These are phyloP conservation scores for Boulengeromyrus knoepffleri DNA, from an alignment of 2,113 vertebrate genomes.

Conservation along the genomic window DNA sequence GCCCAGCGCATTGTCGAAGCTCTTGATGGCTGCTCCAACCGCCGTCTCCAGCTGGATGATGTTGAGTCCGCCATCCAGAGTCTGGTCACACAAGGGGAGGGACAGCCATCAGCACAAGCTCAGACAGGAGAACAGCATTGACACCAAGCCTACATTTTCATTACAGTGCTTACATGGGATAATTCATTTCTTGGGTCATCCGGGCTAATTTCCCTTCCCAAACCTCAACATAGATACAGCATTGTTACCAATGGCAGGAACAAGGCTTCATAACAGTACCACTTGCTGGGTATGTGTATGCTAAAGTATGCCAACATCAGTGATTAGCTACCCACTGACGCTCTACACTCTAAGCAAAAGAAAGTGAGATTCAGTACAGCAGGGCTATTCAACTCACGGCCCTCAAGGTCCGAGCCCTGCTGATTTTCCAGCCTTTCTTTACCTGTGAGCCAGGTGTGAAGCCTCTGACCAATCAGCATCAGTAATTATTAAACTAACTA, in stretches of 20 bases:
- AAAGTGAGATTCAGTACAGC: not conserved
- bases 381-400: too few species aligned
- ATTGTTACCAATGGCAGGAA: not conserved
- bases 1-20: constrained; percentile 88
- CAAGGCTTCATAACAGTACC: not conserved
- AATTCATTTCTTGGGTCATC: not conserved
- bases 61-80: constrained; percentile 86
- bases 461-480: too few species aligned
- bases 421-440: too few species aligned
- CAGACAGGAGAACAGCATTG: not conserved
- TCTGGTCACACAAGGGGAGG: constrained; percentile 56
- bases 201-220: not conserved
- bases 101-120: not conserved
- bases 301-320: not conserved
- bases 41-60: constrained; percentile 96
- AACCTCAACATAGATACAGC: not conserved
- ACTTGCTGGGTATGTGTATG: not conserved
- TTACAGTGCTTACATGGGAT: not conserved
- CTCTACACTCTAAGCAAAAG: not conserved
- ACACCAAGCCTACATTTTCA: not conserved
- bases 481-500: too few species aligned
- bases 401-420: too few species aligned
- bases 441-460: too few species aligned
- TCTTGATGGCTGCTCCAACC: constrained; percentile 91
- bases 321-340: not conserved